A percentile compares a stretch with the other conserved stretches of the same genome.
Evolutionary conservation across 2,113 vertebrate species (phyloP).

Genomic region (Ivindomyrus marchei): DNA sequence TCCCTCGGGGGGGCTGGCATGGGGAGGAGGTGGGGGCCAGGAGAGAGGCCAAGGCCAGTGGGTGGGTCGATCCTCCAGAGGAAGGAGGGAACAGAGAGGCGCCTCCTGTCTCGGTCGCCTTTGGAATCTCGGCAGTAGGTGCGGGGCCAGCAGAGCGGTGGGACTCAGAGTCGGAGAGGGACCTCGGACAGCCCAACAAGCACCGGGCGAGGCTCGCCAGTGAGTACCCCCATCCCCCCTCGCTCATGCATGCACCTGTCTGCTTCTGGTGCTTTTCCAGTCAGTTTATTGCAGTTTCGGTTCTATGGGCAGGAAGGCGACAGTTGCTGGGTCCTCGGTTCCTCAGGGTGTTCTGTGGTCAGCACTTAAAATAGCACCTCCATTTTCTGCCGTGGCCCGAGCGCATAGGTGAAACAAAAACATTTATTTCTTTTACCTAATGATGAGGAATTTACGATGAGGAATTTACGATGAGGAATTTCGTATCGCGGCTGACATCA

Average conservation of each 20-base stretch:
- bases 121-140: slow-evolving; percentile 77
- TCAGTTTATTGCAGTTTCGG: background rate
- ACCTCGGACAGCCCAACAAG: slow-evolving; percentile 76
- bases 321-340: background rate
- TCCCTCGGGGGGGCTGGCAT: slow-evolving; percentile 52
- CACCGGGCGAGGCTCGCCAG: slow-evolving; percentile 76
- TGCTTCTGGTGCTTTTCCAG: background rate
- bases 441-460: too few species aligned
- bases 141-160: slow-evolving; percentile 66
- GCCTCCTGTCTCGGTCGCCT: slow-evolving; percentile 82
- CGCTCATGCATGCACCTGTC: slow-evolving; percentile 16
- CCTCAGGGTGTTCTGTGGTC: background rate
- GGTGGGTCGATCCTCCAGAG: slow-evolving; percentile 73
- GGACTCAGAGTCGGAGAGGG: slow-evolving; percentile 65
- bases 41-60: slow-evolving; percentile 56
- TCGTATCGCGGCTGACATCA: background rate
- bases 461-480: background rate
- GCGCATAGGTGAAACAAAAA: background rate
- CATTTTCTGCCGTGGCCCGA: background rate
- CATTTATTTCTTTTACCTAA: background rate
- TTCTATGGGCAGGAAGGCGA: background rate
- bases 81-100: slow-evolving; percentile 81
- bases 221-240: slow-evolving; percentile 65
- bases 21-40: slow-evolving; percentile 43
- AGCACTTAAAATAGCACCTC: background rate